These are phyloP conservation scores for Desoria tigrina DNA, from an alignment of 2,888 invertebrate species.

Conservation along the genomic window DNA sequence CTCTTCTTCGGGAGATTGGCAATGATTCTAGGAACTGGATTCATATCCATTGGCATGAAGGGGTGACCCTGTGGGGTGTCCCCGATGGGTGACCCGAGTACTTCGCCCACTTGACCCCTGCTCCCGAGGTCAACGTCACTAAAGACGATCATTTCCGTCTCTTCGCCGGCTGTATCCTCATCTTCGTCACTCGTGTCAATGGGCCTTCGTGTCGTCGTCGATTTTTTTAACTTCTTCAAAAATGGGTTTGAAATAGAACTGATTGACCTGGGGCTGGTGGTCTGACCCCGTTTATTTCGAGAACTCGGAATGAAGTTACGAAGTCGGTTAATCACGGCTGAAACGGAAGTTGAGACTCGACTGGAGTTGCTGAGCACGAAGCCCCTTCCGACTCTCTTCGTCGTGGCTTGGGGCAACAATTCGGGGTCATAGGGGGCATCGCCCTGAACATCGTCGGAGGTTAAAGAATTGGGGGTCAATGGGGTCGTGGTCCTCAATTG, in stretches of 20 bases:
- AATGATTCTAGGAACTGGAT: conserved; percentile 29
- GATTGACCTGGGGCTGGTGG: too few species aligned
- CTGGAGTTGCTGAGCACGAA: too few species aligned
- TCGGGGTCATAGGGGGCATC: background rate
- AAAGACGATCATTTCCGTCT: background rate
- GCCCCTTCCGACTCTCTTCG: too few species aligned
- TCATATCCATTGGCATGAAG: conserved; percentile 26
- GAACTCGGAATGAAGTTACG: conserved; percentile 7
- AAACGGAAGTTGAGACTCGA: background rate
- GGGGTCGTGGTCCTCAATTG: background rate
- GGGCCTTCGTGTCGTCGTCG: background rate
- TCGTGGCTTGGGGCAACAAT: too few species aligned
- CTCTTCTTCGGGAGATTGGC: background rate
- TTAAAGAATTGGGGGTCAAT: background rate
- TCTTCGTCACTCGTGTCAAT: background rate
- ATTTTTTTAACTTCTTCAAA: background rate
- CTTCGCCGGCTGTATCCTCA: background rate
- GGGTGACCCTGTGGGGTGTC: conserved; percentile 10
- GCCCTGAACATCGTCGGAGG: background rate
- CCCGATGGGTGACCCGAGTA: background rate
- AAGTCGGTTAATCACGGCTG: conserved; percentile 1
- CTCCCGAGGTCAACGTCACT: background rate
- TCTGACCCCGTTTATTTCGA: background rate
- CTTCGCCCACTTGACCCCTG: background rate
- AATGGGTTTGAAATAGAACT: too few species aligned